These are phyloP conservation scores for Antennarius striatus DNA, from an alignment of 2,113 vertebrate species.

Conservation along the genomic window DNA sequence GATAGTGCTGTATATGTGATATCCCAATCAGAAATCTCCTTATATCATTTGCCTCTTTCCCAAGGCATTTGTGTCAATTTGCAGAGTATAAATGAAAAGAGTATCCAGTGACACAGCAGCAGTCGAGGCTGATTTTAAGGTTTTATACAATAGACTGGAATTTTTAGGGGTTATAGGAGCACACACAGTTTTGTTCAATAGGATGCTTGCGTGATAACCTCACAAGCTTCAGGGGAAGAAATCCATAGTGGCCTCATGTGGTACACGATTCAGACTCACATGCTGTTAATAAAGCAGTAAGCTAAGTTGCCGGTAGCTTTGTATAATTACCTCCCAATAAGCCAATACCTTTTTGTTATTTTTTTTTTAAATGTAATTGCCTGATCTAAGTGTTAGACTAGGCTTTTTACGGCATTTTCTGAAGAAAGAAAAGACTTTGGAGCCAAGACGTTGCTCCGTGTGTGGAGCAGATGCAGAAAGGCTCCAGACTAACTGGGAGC, in stretches of 20 bases:
- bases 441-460: conserved; percentile 48
- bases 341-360: conserved; percentile 44
- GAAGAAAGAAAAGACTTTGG: conserved; percentile 44
- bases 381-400: conserved; percentile 72
- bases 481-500: conserved; percentile 75
- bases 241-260: conserved; percentile 29
- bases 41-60: conserved; percentile 60
- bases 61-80: conserved; percentile 39
- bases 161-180: conserved; percentile 43
- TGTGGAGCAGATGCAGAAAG: conserved; percentile 78
- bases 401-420: conserved; percentile 63
- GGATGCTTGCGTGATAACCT: conserved; percentile 49
- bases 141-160: conserved; percentile 43
- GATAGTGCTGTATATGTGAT: conserved; percentile 45
- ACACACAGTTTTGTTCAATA: conserved; percentile 27
- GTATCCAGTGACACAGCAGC: conserved; percentile 37
- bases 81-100: conserved; percentile 48
- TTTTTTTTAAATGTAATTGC: conserved; percentile 62
- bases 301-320: conserved; percentile 51
- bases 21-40: conserved; percentile 46
- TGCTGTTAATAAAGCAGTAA: conserved; percentile 66
- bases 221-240: conserved; percentile 39
- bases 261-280: conserved; percentile 51
- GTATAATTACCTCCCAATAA: conserved; percentile 46
- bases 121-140: conserved; percentile 37